Conservation (phyloP, 2,113 vertebrate genomes). For the Cephalopholis sonnerati region DNA sequence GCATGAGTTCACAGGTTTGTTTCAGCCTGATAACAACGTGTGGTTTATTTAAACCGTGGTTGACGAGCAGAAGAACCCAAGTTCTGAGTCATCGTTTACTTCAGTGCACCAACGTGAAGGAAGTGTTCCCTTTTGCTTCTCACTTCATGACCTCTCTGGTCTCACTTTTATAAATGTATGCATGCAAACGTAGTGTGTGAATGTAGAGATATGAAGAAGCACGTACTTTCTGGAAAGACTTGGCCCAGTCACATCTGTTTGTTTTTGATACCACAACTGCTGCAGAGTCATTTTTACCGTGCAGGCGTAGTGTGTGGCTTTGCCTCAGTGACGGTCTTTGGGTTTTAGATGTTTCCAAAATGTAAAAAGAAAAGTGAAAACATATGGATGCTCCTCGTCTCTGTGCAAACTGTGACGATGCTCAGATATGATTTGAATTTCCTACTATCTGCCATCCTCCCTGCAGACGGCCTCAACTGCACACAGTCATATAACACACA, state of each 20-base stretch:
- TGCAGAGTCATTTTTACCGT: background rate
- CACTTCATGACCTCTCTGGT: background rate
- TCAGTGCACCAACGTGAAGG: background rate
- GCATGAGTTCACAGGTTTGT: too few relatives aligned
- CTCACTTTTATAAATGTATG: background rate
- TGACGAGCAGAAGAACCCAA: too few relatives aligned
- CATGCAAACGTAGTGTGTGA: slow-evolving; percentile 15
- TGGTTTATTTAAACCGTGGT: background rate
- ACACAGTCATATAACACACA: background rate
- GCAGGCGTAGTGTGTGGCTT: background rate
- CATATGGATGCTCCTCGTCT: background rate
- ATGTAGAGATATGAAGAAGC: slow-evolving; percentile 24
- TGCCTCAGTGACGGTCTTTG: background rate
- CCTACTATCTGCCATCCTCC: background rate
- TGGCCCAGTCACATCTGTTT: background rate
- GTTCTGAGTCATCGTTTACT: slow-evolving; percentile 25
- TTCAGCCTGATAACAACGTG: too few relatives aligned
- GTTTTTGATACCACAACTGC: background rate
- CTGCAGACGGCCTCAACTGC: background rate
- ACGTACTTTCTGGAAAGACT: slow-evolving; percentile 18
- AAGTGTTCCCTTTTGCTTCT: slow-evolving; percentile 16
- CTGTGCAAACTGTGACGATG: background rate
- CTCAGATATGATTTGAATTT: background rate
- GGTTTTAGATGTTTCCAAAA: background rate
- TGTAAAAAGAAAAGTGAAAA: background rate